Evolutionary conservation across 1,140 invertebrate genomes (phyloP), one percentile per base, ranked within the genome.

Genomic region (Ooceraea biroi): DNA sequence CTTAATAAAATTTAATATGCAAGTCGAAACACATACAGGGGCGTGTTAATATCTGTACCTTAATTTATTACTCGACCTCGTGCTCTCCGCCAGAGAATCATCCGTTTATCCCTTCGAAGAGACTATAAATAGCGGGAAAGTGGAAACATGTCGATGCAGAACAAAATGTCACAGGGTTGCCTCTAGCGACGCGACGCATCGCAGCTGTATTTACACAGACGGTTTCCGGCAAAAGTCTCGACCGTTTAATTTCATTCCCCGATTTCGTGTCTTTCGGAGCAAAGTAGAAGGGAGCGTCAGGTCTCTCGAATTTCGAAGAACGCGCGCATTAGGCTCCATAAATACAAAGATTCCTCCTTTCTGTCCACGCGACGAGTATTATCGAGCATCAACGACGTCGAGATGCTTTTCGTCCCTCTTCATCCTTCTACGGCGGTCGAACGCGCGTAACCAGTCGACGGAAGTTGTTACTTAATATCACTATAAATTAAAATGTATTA

Each of bases 401-500:
- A 46, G 14, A 7, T 7, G 36, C 36, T n/a, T 25, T 61, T 60
- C 25, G 22, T 25, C 41, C 27, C 46, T 65, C 63, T 36, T 8
- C n/a, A 25, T 74, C 30, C 36, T 7, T 30, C 22, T 41, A 17
- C 12, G 36, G n/a, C 7, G 58, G 74, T 50, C 76, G 72, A 82
- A 82, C n/a, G 36, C 30, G 63, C 41, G 66, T 19, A 36, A 8
- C 36, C 7, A 36, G 63, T 48, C 73, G 63, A 27, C n/a, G 0
- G 50, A 7, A 84, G 58, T 82, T 78, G 88, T 88, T 89, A 80
- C 78, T 89, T 89, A 88, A 89, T 90, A 90, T 88, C 71, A 50
- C 84, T 84, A 86, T 78, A 85, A 89, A 90, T 90, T 84, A 89
- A 90, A 90, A 89, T 82, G 72, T 85, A 89, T 89, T 89, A 88